These are phyloP conservation scores for Cliona cf. orientalis DNA, from an alignment of 37 sponge, comb jelly and placozoan genomes.

Conservation along the genomic window DNA sequence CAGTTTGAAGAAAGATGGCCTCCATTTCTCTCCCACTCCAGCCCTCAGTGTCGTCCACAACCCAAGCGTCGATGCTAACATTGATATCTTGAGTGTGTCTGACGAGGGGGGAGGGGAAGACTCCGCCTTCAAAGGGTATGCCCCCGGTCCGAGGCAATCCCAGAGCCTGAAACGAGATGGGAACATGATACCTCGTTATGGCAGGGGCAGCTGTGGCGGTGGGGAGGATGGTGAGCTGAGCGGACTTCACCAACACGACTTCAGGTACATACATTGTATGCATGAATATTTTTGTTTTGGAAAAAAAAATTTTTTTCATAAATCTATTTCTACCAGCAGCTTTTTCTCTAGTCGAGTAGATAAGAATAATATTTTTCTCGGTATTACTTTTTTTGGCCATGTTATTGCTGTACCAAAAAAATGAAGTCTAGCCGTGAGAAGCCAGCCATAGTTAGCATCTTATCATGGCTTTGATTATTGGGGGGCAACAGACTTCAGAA, in stretches of 20 bases:
- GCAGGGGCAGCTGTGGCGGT: not conserved
- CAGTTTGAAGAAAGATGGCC: conserved; percentile 35
- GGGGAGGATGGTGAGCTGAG: not conserved
- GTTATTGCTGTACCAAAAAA: no score
- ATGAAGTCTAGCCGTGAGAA: no score
- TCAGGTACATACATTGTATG: not conserved
- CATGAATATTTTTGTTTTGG: not conserved
- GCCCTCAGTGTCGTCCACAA: conserved; percentile 36
- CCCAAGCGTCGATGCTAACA: conserved; percentile 7
- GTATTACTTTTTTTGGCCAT: no score
- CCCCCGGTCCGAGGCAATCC: conserved; percentile 44
- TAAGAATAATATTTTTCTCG: no score
- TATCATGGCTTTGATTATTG: no score
- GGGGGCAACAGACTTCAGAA: no score
- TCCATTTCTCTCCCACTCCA: conserved; percentile 36
- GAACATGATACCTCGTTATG: conserved; percentile 63
- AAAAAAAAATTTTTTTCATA: no score
- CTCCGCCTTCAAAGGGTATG: conserved; percentile 21
- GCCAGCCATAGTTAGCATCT: no score
- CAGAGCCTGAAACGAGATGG: conserved; percentile 60
- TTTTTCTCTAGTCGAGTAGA: no score
- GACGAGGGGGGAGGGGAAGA: not conserved
- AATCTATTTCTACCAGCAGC: no score
- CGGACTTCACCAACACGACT: not conserved
- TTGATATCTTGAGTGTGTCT: not conserved